These are phyloP conservation scores for Helarctos malayanus DNA, from an alignment of 2,797 vertebrate genomes.

Conservation along the genomic window DNA sequence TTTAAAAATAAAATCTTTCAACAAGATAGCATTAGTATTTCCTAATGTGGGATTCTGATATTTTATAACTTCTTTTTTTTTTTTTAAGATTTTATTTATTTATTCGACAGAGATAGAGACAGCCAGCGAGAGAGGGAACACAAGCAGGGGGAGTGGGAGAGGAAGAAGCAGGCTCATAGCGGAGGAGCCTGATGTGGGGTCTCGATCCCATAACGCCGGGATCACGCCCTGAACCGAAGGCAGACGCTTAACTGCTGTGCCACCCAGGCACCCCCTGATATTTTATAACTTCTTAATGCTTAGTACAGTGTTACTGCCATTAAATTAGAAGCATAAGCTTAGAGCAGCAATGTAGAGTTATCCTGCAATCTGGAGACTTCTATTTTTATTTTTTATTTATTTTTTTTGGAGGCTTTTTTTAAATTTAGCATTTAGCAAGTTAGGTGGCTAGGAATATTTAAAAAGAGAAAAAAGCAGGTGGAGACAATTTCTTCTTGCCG, in stretches of 20 bases:
- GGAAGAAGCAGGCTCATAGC: too few relatives aligned
- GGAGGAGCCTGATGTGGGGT: too few relatives aligned
- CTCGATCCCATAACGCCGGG: too few relatives aligned
- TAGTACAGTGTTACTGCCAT: neutral
- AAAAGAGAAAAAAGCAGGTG: neutral
- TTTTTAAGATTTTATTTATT: too few relatives aligned
- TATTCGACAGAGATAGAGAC: too few relatives aligned
- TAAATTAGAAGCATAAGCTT: neutral
- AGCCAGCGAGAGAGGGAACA: too few relatives aligned
- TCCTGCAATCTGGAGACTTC: neutral
- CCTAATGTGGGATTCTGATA: neutral
- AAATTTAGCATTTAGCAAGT: neutral
- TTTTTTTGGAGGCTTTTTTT: neutral
- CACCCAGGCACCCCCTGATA: too few relatives aligned
- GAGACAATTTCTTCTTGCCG: constrained; percentile 1
- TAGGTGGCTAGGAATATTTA: neutral
- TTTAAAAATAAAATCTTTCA: neutral
- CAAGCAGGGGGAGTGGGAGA: too few relatives aligned
- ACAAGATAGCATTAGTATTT: neutral
- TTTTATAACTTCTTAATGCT: neutral
- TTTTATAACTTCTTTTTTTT: neutral
- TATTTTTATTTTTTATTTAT: neutral
- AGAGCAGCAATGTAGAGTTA: neutral
- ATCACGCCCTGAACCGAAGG: too few relatives aligned
- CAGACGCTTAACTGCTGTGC: too few relatives aligned